Evolutionary conservation across 23 tunicate species (phyloP).

Genomic region (Halocynthia roretzi): DNA sequence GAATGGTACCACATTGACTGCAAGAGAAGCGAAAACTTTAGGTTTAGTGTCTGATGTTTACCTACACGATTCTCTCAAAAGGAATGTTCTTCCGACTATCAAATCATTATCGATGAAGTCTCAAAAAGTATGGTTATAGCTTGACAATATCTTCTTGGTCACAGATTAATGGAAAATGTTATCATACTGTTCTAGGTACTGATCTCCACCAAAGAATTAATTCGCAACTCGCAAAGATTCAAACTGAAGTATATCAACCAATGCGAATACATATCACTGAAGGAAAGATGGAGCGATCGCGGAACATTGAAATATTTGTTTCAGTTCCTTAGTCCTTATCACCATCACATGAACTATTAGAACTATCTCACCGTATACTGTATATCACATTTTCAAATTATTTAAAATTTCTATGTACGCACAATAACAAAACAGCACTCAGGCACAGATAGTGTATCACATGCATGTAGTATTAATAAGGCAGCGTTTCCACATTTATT

Average conservation of each 20-base stretch:
- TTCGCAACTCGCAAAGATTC: conserved; percentile 26
- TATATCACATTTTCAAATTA: no score
- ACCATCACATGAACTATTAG: no score
- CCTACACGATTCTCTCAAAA: conserved; percentile 46
- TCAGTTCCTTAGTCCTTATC: no score
- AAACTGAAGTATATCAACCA: conserved; percentile 53
- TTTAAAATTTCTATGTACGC: no score
- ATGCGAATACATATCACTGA: conserved; percentile 49
- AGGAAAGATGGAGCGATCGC: conserved; percentile 54
- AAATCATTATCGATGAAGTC: conserved; percentile 27
- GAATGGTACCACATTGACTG: conserved; percentile 46
- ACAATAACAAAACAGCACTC: no score
- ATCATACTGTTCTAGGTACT: conserved; percentile 30
- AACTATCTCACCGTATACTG: no score
- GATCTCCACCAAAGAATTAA: conserved; percentile 39
- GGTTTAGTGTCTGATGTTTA: conserved; percentile 81
- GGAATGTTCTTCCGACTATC: conserved; percentile 38
- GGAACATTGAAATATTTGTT: conserved; percentile 8
- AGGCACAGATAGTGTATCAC: no score
- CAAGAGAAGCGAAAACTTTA: conserved; percentile 45
- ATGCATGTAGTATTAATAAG: no score
- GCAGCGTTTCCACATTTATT: no score
- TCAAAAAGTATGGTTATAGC: conserved; percentile 31
- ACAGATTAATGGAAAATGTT: not conserved
- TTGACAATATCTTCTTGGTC: not conserved